Percentiles rank a stretch among this genome's conserved stretches.
phyloP scores from a whole-genome alignment of 2,113 vertebrate species.

The Corythornis cristatus region DNA sequence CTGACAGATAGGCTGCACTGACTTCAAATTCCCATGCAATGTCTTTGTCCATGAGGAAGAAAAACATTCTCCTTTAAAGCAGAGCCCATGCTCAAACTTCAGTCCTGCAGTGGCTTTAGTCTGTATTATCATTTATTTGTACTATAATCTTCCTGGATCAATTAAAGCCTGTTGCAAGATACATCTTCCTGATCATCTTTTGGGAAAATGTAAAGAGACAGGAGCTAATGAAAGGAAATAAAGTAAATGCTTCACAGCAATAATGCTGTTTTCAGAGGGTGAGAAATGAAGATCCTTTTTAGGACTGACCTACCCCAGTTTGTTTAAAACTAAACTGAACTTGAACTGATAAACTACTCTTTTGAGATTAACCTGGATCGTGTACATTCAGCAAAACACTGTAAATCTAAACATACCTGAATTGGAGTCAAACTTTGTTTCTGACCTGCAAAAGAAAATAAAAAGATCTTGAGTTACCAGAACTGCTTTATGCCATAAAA shows the following conservation, averaged over 20 bases:
- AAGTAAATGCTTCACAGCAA: slow-evolving; percentile 47
- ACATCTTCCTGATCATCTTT: slow-evolving; percentile 59
- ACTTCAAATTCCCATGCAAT: slow-evolving; percentile 61
- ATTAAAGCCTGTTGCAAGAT: slow-evolving; percentile 48
- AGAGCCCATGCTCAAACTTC: slow-evolving; percentile 3
- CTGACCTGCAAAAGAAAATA: slow-evolving; percentile 84
- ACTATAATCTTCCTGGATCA: slow-evolving; percentile 3
- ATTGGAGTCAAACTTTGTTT: slow-evolving; percentile 94
- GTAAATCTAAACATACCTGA: slow-evolving; percentile 89
- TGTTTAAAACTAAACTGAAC: slow-evolving; percentile 76
- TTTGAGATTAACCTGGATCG: slow-evolving; percentile 74
- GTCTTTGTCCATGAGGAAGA: slow-evolving; percentile 52
- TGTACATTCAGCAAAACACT: slow-evolving; percentile 69
- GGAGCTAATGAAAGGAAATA: slow-evolving; percentile 41
- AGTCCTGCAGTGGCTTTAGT: slow-evolving; percentile 17
- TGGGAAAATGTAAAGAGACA: slow-evolving; percentile 46
- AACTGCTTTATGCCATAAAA: slow-evolving; percentile 43
- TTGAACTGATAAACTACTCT: slow-evolving; percentile 74
- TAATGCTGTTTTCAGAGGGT: slow-evolving; percentile 42
- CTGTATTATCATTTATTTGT: slow-evolving; percentile 44
- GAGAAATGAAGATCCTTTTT: slow-evolving; percentile 63
- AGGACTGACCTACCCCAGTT: slow-evolving; percentile 70
- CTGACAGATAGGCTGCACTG: slow-evolving; percentile 56
- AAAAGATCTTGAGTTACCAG: slow-evolving; percentile 52
- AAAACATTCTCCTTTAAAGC: slow-evolving; percentile 49